Percentiles rank a stretch among this genome's conserved stretches.
Evolutionary conservation across 2,888 invertebrate species (phyloP).

Genomic region (Anthoptus insignis): DNA sequence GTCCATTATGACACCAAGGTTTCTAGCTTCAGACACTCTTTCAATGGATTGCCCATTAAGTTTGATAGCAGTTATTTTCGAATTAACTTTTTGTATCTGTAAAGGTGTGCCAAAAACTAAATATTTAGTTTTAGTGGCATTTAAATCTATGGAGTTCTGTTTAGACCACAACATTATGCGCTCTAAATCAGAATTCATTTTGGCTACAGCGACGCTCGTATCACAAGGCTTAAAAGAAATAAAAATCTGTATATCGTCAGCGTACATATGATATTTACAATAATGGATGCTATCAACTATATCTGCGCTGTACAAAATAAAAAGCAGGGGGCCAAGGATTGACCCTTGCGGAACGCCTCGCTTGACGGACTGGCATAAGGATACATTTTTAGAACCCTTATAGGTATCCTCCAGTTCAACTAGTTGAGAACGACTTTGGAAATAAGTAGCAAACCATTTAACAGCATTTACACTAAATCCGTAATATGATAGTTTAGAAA

Average conservation of each 20-base stretch:
- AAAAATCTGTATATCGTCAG: too few relatives aligned
- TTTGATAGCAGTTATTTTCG: neutral
- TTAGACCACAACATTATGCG: neutral
- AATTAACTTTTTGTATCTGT: too few relatives aligned
- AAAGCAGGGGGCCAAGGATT: too few relatives aligned
- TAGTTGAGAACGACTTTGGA: neutral
- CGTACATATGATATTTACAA: too few relatives aligned
- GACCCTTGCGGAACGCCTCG: too few relatives aligned
- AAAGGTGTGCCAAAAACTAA: neutral
- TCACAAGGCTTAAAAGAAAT: too few relatives aligned
- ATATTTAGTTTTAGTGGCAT: neutral
- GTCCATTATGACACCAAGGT: slow-evolving; percentile 8
- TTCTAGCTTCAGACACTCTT: slow-evolving; percentile 1
- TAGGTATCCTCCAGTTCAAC: neutral
- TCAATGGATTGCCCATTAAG: slow-evolving; percentile 1
- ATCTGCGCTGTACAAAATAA: too few relatives aligned
- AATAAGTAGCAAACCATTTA: slow-evolving; percentile 19
- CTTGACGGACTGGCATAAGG: too few relatives aligned
- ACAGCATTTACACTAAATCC: slow-evolving; percentile 19
- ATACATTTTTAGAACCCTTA: slow-evolving; percentile 3
- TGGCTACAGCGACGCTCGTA: too few relatives aligned
- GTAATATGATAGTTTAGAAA: slow-evolving; percentile 40
- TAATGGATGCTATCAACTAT: too few relatives aligned
- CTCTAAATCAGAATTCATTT: too few relatives aligned
- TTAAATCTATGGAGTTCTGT: slow-evolving; percentile 2